Evolutionary conservation across 2,888 invertebrate species (phyloP), one percentile per base, ranked within the genome.

Genomic region (Calliopum simillimum): DNA sequence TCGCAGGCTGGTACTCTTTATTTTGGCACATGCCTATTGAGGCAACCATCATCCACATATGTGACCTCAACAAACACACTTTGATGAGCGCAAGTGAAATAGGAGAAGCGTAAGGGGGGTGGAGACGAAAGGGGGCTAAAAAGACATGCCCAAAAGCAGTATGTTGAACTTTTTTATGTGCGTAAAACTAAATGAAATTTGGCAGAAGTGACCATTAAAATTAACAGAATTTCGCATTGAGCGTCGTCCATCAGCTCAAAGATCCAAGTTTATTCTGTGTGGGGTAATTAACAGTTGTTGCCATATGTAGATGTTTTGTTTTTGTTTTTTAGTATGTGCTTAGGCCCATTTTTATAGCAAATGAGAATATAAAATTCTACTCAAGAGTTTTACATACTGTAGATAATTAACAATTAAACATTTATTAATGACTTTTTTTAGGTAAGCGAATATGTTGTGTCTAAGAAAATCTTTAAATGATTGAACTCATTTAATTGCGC

Each of bases 201-300:
- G 61, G 13, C 46, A 21, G 46, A 23, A 61, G 23, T 16, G 46
- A 61, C 46, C 46, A 61, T 61, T 61, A 46, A 61, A 61, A 46
- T 61, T 2, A 61, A 61, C 21, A 46, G 61, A 61, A 16, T 44
- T 59, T 59, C 43, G 1, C 13, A 8, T 33, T 33, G 33, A 33
- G 33, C 33, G 33, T 33, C 33, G 33, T 33, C 33, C 33, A 33
- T 33, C 8, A 33, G 33, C 33, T 33, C 21, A 21, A 44, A 44
- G 44, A 43, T 16, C 44, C 43, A 19, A 19, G 43, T 21, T 61
- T 61, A 61, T 61, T 21, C n/a, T 61, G 46, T 21, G 19, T 46
- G 61, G n/a, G n/a, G 12, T 61, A 44, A 61, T 61, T 61, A 61
- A 44, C 61, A 33, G 13, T 13, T 16, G 16, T 21, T 16, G 21